Conservation (phyloP, 2,888 invertebrate genomes). For the Trypoxylon attenuatum region DNA sequence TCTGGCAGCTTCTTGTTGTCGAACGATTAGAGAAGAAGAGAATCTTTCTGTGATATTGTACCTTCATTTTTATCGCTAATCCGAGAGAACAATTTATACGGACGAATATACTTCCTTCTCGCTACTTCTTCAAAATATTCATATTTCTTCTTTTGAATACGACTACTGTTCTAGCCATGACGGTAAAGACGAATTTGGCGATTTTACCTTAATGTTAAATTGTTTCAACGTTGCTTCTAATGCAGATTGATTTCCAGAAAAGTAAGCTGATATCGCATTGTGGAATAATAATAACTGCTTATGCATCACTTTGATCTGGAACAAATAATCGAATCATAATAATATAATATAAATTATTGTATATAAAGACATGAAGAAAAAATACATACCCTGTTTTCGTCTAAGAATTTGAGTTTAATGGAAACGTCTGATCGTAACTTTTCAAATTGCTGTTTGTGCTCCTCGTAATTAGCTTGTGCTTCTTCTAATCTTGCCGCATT, state of each 20-base stretch:
- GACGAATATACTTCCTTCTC: constrained; percentile 35
- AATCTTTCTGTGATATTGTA: constrained; percentile 31
- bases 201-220: constrained; percentile 93
- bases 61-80: too few relatives aligned
- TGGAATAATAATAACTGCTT: constrained; percentile 96
- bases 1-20: constrained; percentile 26
- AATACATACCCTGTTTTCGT: constrained; percentile 97
- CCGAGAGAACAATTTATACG: constrained; percentile 25
- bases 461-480: constrained; percentile 87
- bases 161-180: constrained; percentile 88
- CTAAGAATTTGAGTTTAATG: constrained; percentile 95
- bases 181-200: constrained; percentile 84
- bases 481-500: constrained; percentile 83
- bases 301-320: constrained; percentile 97
- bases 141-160: constrained; percentile 20
- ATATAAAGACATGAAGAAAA: too few relatives aligned
- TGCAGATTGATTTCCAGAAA: constrained; percentile 95
- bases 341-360: not conserved
- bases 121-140: constrained; percentile 16
- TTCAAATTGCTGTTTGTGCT: constrained; percentile 93
- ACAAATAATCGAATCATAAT: constrained; percentile 2
- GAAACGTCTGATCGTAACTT: constrained; percentile 94
- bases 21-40: constrained; percentile 19
- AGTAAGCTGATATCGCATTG: constrained; percentile 97
- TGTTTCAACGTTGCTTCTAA: constrained; percentile 95